Evolutionary conservation across 2,888 invertebrate species (phyloP).

Genomic region (Dicyrtoma fusca): DNA sequence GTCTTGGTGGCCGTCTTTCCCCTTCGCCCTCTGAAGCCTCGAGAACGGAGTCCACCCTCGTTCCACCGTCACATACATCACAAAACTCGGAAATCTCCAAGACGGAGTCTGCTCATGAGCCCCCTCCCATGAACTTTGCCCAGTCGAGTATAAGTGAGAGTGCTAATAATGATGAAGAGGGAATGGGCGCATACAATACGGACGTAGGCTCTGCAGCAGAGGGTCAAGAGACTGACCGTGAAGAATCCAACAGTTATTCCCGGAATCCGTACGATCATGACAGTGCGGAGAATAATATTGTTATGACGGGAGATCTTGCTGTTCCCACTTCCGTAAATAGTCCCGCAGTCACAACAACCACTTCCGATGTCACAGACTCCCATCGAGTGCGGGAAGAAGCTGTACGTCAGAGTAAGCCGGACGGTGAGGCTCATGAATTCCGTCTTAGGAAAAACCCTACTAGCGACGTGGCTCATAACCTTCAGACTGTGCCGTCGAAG

Average conservation of each 20-base stretch:
- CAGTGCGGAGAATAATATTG: not conserved
- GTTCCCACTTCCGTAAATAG: not conserved
- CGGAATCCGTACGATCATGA: not conserved
- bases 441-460: not conserved
- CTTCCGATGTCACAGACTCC: too few relatives aligned
- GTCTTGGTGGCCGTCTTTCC: slow-evolving; percentile 43
- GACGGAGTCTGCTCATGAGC: slow-evolving; percentile 48
- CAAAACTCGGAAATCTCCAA: slow-evolving; percentile 53
- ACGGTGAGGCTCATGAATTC: not conserved
- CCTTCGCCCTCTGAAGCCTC: slow-evolving; percentile 52
- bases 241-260: not conserved
- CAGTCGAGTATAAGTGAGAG: too few relatives aligned
- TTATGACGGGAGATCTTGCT: not conserved
- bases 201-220: too few relatives aligned
- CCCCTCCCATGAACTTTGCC: not conserved
- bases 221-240: too few relatives aligned
- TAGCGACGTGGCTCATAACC: not conserved
- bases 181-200: too few relatives aligned
- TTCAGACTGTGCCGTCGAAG: slow-evolving; percentile 5
- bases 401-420: not conserved
- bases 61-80: slow-evolving; percentile 52
- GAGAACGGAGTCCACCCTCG: slow-evolving; percentile 53
- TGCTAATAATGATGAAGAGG: too few relatives aligned
- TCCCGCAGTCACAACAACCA: not conserved
- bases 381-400: not conserved